Percentiles rank a stretch among this genome's conserved stretches.
Conservation (phyloP, 2,888 invertebrate genomes). For the Acrobasis suavella region DNA sequence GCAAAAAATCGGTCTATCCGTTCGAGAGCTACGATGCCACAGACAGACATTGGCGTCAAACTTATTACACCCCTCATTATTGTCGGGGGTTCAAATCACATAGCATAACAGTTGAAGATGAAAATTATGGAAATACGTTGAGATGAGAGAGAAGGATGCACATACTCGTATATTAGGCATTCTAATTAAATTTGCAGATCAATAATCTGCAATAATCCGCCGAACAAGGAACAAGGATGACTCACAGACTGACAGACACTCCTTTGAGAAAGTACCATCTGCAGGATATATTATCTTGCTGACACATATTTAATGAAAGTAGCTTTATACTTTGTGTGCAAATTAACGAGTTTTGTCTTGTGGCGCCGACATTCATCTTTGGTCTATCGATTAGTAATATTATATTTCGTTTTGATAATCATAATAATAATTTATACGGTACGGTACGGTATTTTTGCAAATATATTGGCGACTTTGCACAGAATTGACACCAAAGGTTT, state of each 20-base stretch:
- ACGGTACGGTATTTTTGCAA: too few species aligned
- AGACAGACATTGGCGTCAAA: too few species aligned
- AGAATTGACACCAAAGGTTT: too few species aligned
- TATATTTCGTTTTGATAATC: too few species aligned
- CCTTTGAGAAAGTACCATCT: constrained; percentile 39
- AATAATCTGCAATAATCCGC: constrained; percentile 13
- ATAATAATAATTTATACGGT: background rate
- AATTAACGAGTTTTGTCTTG: constrained; percentile 11
- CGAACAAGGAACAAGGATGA: constrained; percentile 32
- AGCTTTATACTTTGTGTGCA: constrained; percentile 10
- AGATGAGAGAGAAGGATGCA: too few species aligned
- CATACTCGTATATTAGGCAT: background rate
- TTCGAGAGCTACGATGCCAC: too few species aligned
- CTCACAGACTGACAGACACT: constrained; percentile 31
- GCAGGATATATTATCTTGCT: constrained; percentile 23
- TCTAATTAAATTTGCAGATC: constrained; percentile 1
- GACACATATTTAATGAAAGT: constrained; percentile 20
- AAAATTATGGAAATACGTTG: too few species aligned
- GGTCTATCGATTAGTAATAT: background rate
- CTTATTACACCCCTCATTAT: too few species aligned
- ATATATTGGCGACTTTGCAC: too few species aligned
- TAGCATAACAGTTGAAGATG: too few species aligned
- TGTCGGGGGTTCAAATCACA: too few species aligned
- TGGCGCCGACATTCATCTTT: constrained; percentile 1
- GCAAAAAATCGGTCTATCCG: too few species aligned